Evolutionary conservation across 2,797 vertebrate genomes (phyloP).

Genomic region (Anguilla anguilla): DNA sequence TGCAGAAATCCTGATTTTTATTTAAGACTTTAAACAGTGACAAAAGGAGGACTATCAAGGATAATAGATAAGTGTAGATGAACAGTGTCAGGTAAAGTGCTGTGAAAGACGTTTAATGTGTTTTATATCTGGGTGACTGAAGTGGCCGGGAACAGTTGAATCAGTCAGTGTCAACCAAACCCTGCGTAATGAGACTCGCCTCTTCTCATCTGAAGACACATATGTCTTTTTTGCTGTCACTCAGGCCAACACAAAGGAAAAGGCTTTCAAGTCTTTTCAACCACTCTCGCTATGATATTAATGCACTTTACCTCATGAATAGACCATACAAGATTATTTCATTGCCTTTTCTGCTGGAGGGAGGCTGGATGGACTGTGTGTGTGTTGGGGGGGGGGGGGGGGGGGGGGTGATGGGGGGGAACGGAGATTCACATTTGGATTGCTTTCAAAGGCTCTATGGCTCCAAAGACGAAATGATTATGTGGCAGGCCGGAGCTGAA

Average conservation of each 20-base stretch:
- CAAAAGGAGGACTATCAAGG: constrained; percentile 61
- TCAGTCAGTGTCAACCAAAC: constrained; percentile 79
- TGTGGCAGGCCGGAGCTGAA: constrained; percentile 35
- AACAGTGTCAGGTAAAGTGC: constrained; percentile 80
- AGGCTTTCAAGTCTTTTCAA: constrained; percentile 64
- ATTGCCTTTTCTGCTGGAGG: constrained; percentile 52
- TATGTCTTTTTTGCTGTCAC: constrained; percentile 72
- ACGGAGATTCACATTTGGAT: constrained; percentile 55
- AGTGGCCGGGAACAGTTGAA: constrained; percentile 78
- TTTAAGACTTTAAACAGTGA: constrained; percentile 62
- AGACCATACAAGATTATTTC: constrained; percentile 65
- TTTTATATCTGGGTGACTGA: constrained; percentile 81
- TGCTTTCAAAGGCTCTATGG: constrained; percentile 65
- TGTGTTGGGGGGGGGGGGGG: constrained; percentile 21
- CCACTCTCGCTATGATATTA: constrained; percentile 54
- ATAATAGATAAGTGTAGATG: constrained; percentile 75
- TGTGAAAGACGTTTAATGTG: constrained; percentile 79
- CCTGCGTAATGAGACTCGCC: constrained; percentile 75
- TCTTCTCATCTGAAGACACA: constrained; percentile 75
- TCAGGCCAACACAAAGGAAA: constrained; percentile 64
- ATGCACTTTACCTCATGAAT: constrained; percentile 59
- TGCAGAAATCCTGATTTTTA: constrained; percentile 47
- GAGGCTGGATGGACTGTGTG: neutral
- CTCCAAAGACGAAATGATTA: constrained; percentile 56
- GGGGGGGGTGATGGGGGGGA: constrained; percentile 41